Conservation (phyloP, 2,113 vertebrate species). For the Hyperopisus bebe region DNA sequence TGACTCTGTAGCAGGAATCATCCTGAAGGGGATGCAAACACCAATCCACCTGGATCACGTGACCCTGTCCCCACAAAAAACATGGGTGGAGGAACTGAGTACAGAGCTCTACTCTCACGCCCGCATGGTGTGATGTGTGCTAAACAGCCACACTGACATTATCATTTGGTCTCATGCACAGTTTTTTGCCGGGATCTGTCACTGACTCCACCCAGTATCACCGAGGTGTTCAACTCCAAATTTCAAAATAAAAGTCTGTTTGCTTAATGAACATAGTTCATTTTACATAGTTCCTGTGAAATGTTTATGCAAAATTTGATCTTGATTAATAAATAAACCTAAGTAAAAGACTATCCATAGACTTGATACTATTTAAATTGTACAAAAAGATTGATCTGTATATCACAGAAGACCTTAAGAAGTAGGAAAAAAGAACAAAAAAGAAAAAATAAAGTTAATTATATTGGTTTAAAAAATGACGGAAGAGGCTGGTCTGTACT, state of each 20-base stretch:
- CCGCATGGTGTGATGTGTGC: not conserved
- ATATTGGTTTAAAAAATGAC: not conserved
- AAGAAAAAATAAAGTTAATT: not conserved
- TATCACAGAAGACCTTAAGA: not conserved
- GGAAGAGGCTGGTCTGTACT: not conserved
- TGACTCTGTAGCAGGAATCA: not conserved
- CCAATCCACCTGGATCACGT: not conserved
- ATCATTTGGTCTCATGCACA: not conserved
- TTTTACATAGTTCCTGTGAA: not conserved
- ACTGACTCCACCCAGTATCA: not conserved
- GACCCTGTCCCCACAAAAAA: not conserved
- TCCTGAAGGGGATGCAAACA: not conserved
- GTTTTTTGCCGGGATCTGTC: not conserved
- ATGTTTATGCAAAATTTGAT: not conserved
- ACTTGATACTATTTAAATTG: not conserved
- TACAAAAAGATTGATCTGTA: not conserved
- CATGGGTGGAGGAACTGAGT: not conserved
- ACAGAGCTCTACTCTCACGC: not conserved
- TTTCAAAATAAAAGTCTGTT: not conserved
- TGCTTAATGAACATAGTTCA: not conserved
- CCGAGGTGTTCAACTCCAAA: not conserved
- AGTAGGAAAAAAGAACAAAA: not conserved
- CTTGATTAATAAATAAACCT: not conserved
- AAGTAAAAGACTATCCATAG: not conserved
- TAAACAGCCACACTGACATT: not conserved